Evolutionary conservation across 2,113 vertebrate genomes (phyloP).

Genomic region (Zosterops pallidus): DNA sequence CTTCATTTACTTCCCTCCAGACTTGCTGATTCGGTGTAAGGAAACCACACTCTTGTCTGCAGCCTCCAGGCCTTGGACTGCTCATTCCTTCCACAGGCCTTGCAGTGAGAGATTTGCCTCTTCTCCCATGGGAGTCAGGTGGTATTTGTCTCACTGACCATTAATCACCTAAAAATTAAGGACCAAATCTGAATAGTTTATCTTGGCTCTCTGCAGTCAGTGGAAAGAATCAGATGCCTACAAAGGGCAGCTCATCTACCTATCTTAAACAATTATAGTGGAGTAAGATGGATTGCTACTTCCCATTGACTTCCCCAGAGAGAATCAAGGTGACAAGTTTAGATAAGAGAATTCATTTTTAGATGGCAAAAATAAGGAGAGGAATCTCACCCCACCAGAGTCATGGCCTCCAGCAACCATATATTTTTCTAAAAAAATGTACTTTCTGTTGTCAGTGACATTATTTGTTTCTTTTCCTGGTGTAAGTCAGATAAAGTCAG

Average conservation of each 20-base stretch:
- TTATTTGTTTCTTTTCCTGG: neutral
- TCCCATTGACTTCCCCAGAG: neutral
- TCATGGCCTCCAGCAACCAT: conserved; percentile 11
- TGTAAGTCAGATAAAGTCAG: neutral
- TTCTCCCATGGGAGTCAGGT: neutral
- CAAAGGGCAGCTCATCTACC: neutral
- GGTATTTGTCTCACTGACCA: neutral
- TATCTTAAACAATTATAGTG: neutral
- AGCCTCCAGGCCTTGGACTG: neutral
- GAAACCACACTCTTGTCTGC: neutral
- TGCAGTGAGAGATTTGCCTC: neutral
- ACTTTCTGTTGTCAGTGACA: neutral
- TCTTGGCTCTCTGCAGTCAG: neutral
- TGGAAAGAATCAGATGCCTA: neutral
- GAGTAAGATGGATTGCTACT: conserved; percentile 47
- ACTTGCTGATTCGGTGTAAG: neutral
- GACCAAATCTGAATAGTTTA: conserved; percentile 24
- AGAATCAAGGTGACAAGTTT: conserved; percentile 31
- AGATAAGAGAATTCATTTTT: conserved; percentile 35
- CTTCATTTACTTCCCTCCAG: neutral
- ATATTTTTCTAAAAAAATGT: neutral
- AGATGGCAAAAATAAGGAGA: conserved; percentile 27
- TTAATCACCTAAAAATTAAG: conserved; percentile 44
- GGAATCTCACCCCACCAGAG: conserved; percentile 40
- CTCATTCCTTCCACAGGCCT: neutral